Evolutionary conservation across 92 coral and sea anemone genomes (phyloP).

Genomic region (Zoanthus sociatus): DNA sequence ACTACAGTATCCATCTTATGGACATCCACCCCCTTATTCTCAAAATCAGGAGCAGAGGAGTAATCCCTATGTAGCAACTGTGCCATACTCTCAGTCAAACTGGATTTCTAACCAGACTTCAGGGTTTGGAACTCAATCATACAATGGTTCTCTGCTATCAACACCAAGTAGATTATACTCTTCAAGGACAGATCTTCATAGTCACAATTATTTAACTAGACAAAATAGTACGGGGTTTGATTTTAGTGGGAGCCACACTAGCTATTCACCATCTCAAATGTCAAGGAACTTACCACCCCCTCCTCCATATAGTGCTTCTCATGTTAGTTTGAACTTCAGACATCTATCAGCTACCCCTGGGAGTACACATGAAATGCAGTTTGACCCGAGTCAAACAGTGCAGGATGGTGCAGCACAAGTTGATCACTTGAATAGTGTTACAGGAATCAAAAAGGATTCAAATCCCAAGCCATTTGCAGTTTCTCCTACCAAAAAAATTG

Average conservation of each 20-base stretch:
- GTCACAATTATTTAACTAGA: constrained; percentile 70
- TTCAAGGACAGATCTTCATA: constrained; percentile 60
- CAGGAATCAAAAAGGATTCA: constrained; percentile 43
- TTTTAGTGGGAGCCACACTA: constrained; percentile 47
- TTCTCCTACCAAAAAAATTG: constrained; percentile 83
- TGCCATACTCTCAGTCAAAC: constrained; percentile 46
- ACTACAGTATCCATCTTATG: constrained; percentile 21
- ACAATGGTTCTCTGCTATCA: constrained; percentile 55
- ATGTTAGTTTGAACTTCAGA: constrained; percentile 30
- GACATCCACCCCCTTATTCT: constrained; percentile 33
- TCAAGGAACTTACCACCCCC: constrained; percentile 79
- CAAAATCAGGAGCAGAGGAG: constrained; percentile 30
- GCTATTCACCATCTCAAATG: constrained; percentile 50
- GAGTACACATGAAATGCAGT: constrained; percentile 14
- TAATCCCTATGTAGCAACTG: constrained; percentile 6
- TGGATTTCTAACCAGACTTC: constrained; percentile 68
- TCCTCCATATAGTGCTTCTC: constrained; percentile 64
- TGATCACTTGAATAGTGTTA: constrained; percentile 32
- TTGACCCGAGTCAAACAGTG: constrained; percentile 9
- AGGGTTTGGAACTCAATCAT: constrained; percentile 53
- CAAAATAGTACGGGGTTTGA: constrained; percentile 67
- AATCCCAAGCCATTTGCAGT: constrained; percentile 71
- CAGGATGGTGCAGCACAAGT: constrained; percentile 3
- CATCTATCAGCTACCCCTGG: constrained; percentile 12
- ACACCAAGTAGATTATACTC: constrained; percentile 61